Evolutionary conservation across 2,888 invertebrate genomes (phyloP), one percentile per base, ranked within the genome.

Genomic region (Polymixis flavicincta): DNA sequence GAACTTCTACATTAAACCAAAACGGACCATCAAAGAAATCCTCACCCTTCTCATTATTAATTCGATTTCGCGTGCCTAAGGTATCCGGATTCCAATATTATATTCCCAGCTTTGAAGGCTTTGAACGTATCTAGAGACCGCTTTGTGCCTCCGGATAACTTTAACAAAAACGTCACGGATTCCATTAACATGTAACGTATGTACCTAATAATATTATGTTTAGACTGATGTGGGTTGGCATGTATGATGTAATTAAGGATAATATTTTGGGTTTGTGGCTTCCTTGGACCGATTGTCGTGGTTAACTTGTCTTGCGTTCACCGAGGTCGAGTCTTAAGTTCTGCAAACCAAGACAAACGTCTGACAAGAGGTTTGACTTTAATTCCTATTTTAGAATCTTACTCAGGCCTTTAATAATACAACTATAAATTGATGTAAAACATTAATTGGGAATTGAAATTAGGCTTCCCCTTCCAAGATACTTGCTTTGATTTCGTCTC

Each of bases 21-120:
- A 82, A 60, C 37, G 54, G 54, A 61, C 17, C 48, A 71, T 76
- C 65, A 83, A 82, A 82, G 63, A 55, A 59, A 71, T 55, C 11
- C 71, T 66, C 65, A 74, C 69, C 75, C 83, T 76, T 63, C 83
- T 76, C 85, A 71, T 76, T 69, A 66, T 71, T 76, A 78, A 76
- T 83, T 83, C 75, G 59, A 76, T 76, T 85, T 68, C 19, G 55
- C 64, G 50, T 76, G 32, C 45, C 54, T 45, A 65, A 63, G 70
- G 72, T 72, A 82, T 57, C 59, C 72, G 54, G 59, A 73, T 78
- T 73, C 60, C 45, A 57, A 69, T 78, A 72, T 83, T 61, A 83
- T 72, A 74, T 76, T 83, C 67, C 42, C 37, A 65, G 76, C 71
- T 80, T 68, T 80, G 70, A 76, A 63, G 65, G 65, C 63, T 75